phyloP scores from a whole-genome alignment of 2,113 vertebrate species.

The Sander vitreus region DNA sequence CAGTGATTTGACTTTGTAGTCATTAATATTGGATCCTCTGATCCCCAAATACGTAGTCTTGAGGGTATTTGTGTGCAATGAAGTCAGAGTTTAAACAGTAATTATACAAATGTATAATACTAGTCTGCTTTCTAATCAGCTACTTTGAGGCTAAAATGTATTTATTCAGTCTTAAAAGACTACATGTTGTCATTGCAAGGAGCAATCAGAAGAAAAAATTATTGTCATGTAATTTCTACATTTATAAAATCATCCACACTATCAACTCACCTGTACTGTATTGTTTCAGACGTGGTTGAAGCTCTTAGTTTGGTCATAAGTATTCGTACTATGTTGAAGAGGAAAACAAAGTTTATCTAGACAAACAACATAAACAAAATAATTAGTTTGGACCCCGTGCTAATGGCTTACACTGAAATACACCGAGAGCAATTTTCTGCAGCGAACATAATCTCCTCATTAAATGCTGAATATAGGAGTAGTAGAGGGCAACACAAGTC shows the following conservation, averaged over 20 bases:
- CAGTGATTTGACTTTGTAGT: not conserved
- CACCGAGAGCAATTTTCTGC: conserved; percentile 14
- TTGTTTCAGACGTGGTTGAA: conserved; percentile 96
- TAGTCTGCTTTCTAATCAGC: not conserved
- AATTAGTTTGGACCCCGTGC: conserved; percentile 4
- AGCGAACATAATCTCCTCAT: conserved; percentile 21
- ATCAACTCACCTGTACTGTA: conserved; percentile 93
- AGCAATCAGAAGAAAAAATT: not conserved
- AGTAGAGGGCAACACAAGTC: conserved; percentile 19
- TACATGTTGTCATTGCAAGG: not conserved
- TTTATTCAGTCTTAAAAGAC: not conserved
- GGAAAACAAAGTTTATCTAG: conserved; percentile 99
- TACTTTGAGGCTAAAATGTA: not conserved
- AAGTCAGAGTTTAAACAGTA: not conserved
- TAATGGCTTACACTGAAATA: conserved; percentile 5
- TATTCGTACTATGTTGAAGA: conserved; percentile 99
- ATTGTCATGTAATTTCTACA: not conserved
- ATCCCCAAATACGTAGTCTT: not conserved
- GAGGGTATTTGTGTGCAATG: conserved; percentile 25
- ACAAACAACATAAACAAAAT: conserved; percentile 30
- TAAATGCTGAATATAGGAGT: conserved; percentile 15
- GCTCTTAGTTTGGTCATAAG: conserved; percentile 98
- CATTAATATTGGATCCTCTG: not conserved
- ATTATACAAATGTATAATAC: not conserved
- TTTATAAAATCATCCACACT: too few relatives aligned